Base-by-base conservation (phyloP, 2,888 invertebrate species). In the Lobophora halterata region DNA sequence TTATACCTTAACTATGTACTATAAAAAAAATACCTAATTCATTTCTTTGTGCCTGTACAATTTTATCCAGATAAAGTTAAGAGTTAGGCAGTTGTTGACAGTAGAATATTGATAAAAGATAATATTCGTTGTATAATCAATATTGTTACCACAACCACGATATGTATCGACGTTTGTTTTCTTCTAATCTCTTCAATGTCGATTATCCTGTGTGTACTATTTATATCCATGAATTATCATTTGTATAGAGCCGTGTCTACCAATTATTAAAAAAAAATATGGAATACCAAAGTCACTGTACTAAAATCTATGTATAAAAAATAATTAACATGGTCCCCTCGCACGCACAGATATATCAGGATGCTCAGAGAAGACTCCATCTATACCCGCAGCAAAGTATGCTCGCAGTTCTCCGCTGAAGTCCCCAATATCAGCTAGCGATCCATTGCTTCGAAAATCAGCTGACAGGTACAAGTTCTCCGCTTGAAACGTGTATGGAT, bases 341-440 rank as follows among this genome's bases (percentile, higher is more conserved):
- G 71, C 42, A 6, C 64, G 58, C 1, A 57, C 58, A 1, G 71
- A 65, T n/a, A 76, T 58, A 47, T 86, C 75, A 7, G 85, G 83
- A 42, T 86, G 82, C 43, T 86, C 86, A 34, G 70, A 61, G 46
- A 86, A 85, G 1, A 81, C 54, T 1, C 85, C 86, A 27, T 86
- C 86, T 14, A 86, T 71, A 10, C 83, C 86, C 9, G 81, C 61
- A 5, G 65, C 68, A 2, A 83, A 39, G 39, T 66, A 86, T 1
- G 68, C 71, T 46, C 57, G 60, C 20, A 86, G 46, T 59, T 86
- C 86, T 13, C 71, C 68, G n/a, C 45, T 52, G 1, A 76, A 57
- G 30, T 86, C 57, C 1, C 86, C 86, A 18, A 72, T 56, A 11
- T 58, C 63, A 3, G 55, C 40, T 2, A 55, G 47, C 3, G 58